A percentile compares a stretch with the other conserved stretches of the same genome.
Evolutionary conservation across 2,797 vertebrate genomes (phyloP).

Genomic region (Centroberyx gerrardi): DNA sequence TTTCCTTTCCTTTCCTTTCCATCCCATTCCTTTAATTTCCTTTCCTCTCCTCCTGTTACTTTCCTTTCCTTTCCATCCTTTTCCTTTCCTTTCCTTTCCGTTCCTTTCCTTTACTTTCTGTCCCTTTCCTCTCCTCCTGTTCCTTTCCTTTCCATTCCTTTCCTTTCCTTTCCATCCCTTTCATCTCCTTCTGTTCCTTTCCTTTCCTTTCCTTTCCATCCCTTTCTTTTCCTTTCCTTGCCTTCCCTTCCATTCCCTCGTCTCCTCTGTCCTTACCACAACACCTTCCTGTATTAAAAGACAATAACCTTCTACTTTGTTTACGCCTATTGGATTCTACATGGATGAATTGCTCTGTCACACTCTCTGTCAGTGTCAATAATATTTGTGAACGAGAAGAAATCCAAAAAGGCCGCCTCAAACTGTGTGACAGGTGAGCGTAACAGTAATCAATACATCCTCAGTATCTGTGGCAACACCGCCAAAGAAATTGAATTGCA

Average conservation of each 20-base stretch:
- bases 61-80: not conserved
- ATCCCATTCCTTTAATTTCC: too few species aligned
- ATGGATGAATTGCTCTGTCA: not conserved
- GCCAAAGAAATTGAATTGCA: slow-evolving; percentile 25
- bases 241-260: not conserved
- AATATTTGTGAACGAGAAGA: slow-evolving; percentile 4
- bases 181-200: not conserved
- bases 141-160: too few species aligned
- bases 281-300: too few species aligned
- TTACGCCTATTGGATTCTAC: not conserved
- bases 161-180: too few species aligned
- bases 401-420: slow-evolving; percentile 11
- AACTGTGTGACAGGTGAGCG: slow-evolving; percentile 11
- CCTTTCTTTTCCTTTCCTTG: too few species aligned
- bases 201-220: not conserved
- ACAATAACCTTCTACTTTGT: not conserved
- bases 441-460: slow-evolving; percentile 18
- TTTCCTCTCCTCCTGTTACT: not conserved
- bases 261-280: too few species aligned
- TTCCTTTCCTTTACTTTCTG: too few species aligned
- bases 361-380: slow-evolving; percentile 29
- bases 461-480: slow-evolving; percentile 16
- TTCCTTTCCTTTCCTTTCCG: not conserved
- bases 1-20: too few species aligned
- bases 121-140: not conserved